Evolutionary conservation across 2,888 invertebrate species (phyloP).

Genomic region (Ornithoptera alexandrae): DNA sequence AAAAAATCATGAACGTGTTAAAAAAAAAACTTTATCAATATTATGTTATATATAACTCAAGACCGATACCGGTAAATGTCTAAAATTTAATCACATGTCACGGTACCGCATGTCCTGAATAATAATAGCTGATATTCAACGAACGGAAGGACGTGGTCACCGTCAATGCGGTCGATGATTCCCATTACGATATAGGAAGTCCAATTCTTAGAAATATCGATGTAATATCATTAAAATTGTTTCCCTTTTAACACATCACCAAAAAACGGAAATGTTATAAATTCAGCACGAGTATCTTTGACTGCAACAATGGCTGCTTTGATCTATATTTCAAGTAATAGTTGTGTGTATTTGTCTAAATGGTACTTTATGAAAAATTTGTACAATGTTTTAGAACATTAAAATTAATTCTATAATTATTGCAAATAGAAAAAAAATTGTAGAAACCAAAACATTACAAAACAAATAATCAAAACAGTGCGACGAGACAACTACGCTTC

Average conservation of each 20-base stretch:
- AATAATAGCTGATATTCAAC: conserved; percentile 37
- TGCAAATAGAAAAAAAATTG: too few relatives aligned
- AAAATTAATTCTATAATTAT: too few relatives aligned
- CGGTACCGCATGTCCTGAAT: conserved; percentile 36
- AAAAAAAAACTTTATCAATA: neutral
- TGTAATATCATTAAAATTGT: conserved; percentile 9
- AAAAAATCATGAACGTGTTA: neutral
- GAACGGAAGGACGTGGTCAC: conserved; percentile 47
- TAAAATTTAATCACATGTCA: conserved; percentile 38
- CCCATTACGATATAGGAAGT: conserved; percentile 33
- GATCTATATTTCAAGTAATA: too few relatives aligned
- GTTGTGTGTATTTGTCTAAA: too few relatives aligned
- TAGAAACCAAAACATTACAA: too few relatives aligned
- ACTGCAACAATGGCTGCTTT: too few relatives aligned
- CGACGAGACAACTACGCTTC: neutral
- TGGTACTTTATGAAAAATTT: too few relatives aligned
- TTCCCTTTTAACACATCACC: neutral
- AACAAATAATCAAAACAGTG: neutral
- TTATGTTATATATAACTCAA: neutral
- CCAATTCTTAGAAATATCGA: conserved; percentile 31
- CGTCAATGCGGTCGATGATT: conserved; percentile 42
- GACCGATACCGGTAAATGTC: conserved; percentile 28
- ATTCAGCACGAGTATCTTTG: too few relatives aligned
- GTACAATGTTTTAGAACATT: too few relatives aligned
- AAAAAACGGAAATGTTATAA: too few relatives aligned